Evolutionary conservation across 2,888 invertebrate species (phyloP), one percentile per base, ranked within the genome.

Genomic region (Therioaphis trifolii): DNA sequence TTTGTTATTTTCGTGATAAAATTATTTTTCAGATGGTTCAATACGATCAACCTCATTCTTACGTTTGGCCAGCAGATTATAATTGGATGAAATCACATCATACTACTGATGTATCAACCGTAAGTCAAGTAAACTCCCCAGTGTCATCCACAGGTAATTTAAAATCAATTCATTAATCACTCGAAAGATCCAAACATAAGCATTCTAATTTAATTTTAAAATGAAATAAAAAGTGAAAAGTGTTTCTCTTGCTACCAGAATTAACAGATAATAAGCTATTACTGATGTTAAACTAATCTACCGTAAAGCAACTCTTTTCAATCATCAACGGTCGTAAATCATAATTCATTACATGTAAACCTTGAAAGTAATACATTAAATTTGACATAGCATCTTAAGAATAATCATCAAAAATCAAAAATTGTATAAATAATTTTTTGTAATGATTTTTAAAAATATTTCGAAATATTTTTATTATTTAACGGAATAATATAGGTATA

Each of bases 51-150:
- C 72, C 78, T 61, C 84, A 85, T 21, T 86, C 86, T 12, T 85
- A 85, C 69, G 86, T 85, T 66, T 86, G 85, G 85, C 86, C 86
- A n/a, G 71, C 86, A 80, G 87, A 87, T 86, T 87, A 87, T 86
- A 86, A 86, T 85, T 87, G 87, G 87, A 52, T 74, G 29, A 82
- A 82, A 78, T 68, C 78, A 14, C 78, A 68, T 35, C 68, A 78
- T 49, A 18, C 72, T 74, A 49, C 35, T 21, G 71, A 72, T 12
- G 29, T 72, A 35, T 74, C 82, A n/a, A 72, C 71, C 12, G 82
- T 72, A 11, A 82, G 63, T 12, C 72, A 82, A 74, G 55, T 72
- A 29, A 71, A 82, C 35, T 66, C 21, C 14, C 82, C 72, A 9
- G 72, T 82, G 11, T 72, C 82, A 18, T 82, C 80, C 21, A 82